phyloP scores from a whole-genome alignment of 2,888 invertebrate genomes.

The Julus scandinavius region DNA sequence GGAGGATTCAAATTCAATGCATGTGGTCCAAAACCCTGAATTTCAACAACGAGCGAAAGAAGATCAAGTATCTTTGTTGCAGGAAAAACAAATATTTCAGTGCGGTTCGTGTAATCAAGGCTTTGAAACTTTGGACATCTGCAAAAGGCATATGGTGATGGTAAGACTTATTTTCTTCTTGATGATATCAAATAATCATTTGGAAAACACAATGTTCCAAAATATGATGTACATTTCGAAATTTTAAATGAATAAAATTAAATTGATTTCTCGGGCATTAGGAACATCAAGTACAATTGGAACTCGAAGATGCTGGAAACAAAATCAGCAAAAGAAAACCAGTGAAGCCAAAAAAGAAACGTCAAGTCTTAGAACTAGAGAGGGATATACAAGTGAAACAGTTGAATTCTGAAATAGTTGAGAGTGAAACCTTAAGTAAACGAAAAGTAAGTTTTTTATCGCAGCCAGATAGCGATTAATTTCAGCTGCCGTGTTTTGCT shows the following conservation, averaged over 20 bases:
- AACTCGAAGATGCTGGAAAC: constrained; percentile 26
- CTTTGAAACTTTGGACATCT: constrained; percentile 64
- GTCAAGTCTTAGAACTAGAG: constrained; percentile 16
- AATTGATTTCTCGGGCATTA: constrained; percentile 15
- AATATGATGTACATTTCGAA: too few species aligned
- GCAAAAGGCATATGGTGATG: constrained; percentile 64
- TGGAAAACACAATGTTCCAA: too few species aligned
- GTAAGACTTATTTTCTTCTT: constrained; percentile 54
- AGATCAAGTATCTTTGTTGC: not conserved
- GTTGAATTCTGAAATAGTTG: not conserved
- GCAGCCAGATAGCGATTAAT: too few species aligned
- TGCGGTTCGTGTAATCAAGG: constrained; percentile 66
- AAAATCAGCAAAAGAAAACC: constrained; percentile 50
- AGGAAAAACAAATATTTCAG: constrained; percentile 62
- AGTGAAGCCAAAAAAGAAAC: constrained; percentile 56
- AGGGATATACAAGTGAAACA: not conserved
- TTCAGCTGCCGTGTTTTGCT: too few species aligned
- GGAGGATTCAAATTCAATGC: not conserved
- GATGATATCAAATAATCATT: too few species aligned
- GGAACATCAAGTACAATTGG: constrained; percentile 58
- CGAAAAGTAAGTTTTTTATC: constrained; percentile 41
- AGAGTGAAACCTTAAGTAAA: constrained; percentile 49
- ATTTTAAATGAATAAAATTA: too few species aligned
- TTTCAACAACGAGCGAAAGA: not conserved
- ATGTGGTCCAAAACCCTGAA: not conserved